Percentiles rank a stretch among this genome's conserved stretches.
phyloP scores from a whole-genome alignment of 2,888 invertebrate genomes.

The Syrista parreyssii region DNA sequence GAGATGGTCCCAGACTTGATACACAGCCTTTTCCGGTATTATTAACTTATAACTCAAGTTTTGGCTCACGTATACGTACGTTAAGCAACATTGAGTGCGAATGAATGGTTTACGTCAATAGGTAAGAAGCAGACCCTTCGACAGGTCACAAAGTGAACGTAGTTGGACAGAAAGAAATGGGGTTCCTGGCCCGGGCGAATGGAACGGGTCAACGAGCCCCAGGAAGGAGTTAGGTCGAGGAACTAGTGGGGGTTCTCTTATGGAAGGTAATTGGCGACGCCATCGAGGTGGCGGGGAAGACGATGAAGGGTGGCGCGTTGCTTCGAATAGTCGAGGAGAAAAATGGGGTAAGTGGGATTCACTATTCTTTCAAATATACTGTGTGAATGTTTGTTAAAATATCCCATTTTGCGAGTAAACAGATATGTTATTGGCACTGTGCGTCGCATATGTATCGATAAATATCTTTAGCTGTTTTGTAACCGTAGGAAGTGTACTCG shows the following conservation, averaged over 20 bases:
- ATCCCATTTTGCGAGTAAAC: neutral
- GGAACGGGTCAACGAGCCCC: conserved; percentile 69
- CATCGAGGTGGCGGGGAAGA: conserved; percentile 68
- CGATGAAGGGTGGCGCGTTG: conserved; percentile 69
- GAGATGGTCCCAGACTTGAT: conserved; percentile 59
- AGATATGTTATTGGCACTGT: neutral
- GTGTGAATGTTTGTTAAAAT: neutral
- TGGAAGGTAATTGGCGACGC: conserved; percentile 68
- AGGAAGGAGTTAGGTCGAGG: conserved; percentile 69
- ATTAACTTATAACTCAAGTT: conserved; percentile 6
- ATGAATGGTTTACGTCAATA: conserved; percentile 20
- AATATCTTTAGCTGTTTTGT: conserved; percentile 7
- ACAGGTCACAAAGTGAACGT: conserved; percentile 66
- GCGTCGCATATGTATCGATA: neutral
- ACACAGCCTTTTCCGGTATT: conserved; percentile 56
- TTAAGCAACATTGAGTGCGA: neutral
- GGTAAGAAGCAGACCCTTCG: conserved; percentile 58
- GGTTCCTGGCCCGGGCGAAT: conserved; percentile 67
- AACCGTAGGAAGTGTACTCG: neutral
- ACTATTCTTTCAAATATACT: neutral
- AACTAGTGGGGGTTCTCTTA: conserved; percentile 61
- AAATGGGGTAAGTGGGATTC: conserved; percentile 69
- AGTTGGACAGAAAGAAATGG: conserved; percentile 71
- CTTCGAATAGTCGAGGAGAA: conserved; percentile 64
- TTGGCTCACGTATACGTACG: neutral